phyloP scores from a whole-genome alignment of 2,888 invertebrate genomes.

The Herminia tarsipennalis region DNA sequence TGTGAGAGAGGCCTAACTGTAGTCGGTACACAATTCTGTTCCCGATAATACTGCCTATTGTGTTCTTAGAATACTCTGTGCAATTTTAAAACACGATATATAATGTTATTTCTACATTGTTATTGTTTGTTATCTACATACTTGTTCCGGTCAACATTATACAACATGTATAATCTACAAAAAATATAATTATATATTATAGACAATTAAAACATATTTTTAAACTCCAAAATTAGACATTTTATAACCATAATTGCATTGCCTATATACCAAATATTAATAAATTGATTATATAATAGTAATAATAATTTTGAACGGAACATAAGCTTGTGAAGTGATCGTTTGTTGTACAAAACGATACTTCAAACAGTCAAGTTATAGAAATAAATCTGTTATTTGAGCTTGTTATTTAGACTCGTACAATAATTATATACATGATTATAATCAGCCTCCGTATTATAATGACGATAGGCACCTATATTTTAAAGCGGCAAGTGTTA shows the following conservation, averaged over 20 bases:
- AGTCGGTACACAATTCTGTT: conserved; percentile 69
- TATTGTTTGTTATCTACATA: conserved; percentile 58
- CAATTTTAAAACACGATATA: conserved; percentile 47
- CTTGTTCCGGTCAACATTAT: conserved; percentile 46
- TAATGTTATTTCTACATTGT: conserved; percentile 70
- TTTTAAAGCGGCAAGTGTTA: too few relatives aligned
- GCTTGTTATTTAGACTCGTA: conserved; percentile 31
- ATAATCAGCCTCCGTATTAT: background rate
- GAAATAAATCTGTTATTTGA: conserved; percentile 30
- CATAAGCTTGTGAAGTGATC: conserved; percentile 29
- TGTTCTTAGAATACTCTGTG: conserved; percentile 77
- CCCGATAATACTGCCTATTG: conserved; percentile 76
- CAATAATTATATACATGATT: background rate
- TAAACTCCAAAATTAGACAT: conserved; percentile 5
- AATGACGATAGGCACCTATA: too few relatives aligned
- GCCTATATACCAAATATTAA: conserved; percentile 3
- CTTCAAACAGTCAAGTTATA: conserved; percentile 27
- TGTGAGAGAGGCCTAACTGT: conserved; percentile 83
- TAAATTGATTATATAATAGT: background rate
- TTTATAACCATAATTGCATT: background rate
- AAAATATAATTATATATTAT: conserved; percentile 5
- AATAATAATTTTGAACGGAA: conserved; percentile 35
- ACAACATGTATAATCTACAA: background rate
- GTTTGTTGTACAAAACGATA: conserved; percentile 9
- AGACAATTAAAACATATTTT: conserved; percentile 10